Evolutionary conservation across 2,113 vertebrate species (phyloP), one percentile per base, ranked within the genome.

Genomic region (Probosciger aterrimus): DNA sequence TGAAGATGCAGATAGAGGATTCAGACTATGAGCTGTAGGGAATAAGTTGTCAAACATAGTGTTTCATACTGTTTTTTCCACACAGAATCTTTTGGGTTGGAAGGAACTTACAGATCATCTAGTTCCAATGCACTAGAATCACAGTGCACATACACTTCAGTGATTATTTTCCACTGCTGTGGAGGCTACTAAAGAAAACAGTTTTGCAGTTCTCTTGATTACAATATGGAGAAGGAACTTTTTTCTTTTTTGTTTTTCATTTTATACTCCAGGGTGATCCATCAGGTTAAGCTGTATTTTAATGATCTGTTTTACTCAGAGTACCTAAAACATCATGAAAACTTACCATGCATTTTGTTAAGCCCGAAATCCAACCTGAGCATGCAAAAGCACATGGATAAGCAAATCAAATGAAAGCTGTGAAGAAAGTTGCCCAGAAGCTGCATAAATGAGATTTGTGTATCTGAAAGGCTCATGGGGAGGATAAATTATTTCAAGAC

Each of bases 401-500:
- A 94, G 64, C 93, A 93, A 96, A 83, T 78, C 71, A 95, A 85
- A 92, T 67, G n/a, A 88, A 95, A 83, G 35, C 60, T 49, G 60
- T 74, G 76, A 50, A 85, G n/a, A 14, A 92, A 86, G 83, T 91
- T 80, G 59, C 83, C 86, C 67, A 88, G 63, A 79, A 79, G 37
- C 75, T 91, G 70, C 63, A 44, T 80, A 84, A 88, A 78, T 86
- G 76, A 90, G 68, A 82, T 89, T n/a, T 71, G 83, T 44, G 67
- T 47, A 85, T 79, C 65, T 57, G 76, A 63, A 96, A 90, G 27
- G 15, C 68, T 92, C 18, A 0, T 30, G 79, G 76, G 75, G 80
- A 94, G 20, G 79, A 92, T 88, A 94, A 88, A 95, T 89, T 88
- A 92, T 92, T 92, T 96, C 79, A 74, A 71, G 69, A 90, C 44